Base-by-base conservation (phyloP, 2,797 vertebrate genomes). In the Anguilla marmorata region DNA sequence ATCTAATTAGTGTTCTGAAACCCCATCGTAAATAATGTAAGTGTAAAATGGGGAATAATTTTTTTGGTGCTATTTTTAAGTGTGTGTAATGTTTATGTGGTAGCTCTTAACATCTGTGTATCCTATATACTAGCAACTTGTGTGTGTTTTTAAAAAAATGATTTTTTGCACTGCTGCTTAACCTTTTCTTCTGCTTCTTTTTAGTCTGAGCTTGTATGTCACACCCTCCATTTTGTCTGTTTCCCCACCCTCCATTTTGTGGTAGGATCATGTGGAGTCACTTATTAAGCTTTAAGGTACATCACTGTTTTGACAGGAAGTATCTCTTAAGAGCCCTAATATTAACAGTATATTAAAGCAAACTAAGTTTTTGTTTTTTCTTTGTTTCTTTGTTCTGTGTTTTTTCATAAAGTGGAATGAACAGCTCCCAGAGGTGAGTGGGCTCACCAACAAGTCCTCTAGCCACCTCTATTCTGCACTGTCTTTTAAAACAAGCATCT, bases 181-280 rank as follows among this genome's bases (percentile, higher is more conserved):
- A 82, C 45, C 41, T 82, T 82, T 82, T 48, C 79, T 82, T 82
- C 63, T 89, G n/a, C 85, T 76, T 79, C 45, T 74, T 86, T 69
- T 45, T 74, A 37, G n/a, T n/a, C 45, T 86, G n/a, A 16, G 63
- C 54, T 79, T 86, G 45, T 58, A n/a, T 82, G 45, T 82, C 45
- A 87, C 85, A 63, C 45, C 83, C 87, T 85, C 90, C 88, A 89
- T 88, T 89, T 89, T 89, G 89, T 88, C 74, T 88, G 60, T 85
- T 87, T 85, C 76, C 82, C 63, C 30, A 60, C 72, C 90, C 33
- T 87, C 90, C 90, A 90, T 90, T 90, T 90, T 90, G 90, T 89
- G 58, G 83, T 45, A 79, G 72, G 76, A 69, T 60, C 58, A 87
- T 87, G 80, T 82, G 45, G 79, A 82, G 79, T 82, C 45, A 82